Evolutionary conservation across 1,140 invertebrate species (phyloP).

Genomic region (Holotrichia oblita): DNA sequence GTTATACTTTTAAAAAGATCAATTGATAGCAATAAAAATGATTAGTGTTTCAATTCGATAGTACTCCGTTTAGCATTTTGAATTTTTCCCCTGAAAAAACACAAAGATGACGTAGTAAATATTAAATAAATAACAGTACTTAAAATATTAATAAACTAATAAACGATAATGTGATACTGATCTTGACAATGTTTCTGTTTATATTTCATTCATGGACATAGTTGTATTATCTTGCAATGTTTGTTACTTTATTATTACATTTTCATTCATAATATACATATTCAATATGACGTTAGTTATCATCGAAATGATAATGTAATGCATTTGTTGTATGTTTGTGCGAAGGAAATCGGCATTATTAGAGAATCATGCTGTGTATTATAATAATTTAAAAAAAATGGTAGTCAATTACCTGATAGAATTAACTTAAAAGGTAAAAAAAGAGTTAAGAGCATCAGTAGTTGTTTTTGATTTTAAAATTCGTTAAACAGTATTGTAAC

Average conservation of each 20-base stretch:
- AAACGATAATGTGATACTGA: too few relatives aligned
- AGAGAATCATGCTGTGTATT: neutral
- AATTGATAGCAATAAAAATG: too few relatives aligned
- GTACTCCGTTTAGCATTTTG: too few relatives aligned
- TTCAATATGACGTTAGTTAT: too few relatives aligned
- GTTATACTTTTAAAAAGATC: neutral
- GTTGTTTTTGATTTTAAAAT: slow-evolving; percentile 9
- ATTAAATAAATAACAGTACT: too few relatives aligned
- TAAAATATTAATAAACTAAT: too few relatives aligned
- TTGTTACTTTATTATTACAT: neutral
- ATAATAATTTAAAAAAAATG: neutral
- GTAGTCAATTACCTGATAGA: slow-evolving; percentile 3
- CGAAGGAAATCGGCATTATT: slow-evolving; percentile 1
- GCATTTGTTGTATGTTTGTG: slow-evolving; percentile 34
- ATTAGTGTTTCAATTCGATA: too few relatives aligned
- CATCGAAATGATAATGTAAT: neutral
- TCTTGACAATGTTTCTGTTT: too few relatives aligned
- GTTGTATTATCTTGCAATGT: neutral
- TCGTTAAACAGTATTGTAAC: neutral
- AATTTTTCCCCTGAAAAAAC: too few relatives aligned
- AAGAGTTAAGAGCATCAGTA: neutral
- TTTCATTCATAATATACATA: slow-evolving; percentile 14
- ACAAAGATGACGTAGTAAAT: too few relatives aligned
- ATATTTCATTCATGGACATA: neutral
- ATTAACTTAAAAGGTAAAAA: neutral